These are phyloP conservation scores for Diachrysia chrysitis DNA, from an alignment of 2,888 invertebrate species.

Conservation along the genomic window DNA sequence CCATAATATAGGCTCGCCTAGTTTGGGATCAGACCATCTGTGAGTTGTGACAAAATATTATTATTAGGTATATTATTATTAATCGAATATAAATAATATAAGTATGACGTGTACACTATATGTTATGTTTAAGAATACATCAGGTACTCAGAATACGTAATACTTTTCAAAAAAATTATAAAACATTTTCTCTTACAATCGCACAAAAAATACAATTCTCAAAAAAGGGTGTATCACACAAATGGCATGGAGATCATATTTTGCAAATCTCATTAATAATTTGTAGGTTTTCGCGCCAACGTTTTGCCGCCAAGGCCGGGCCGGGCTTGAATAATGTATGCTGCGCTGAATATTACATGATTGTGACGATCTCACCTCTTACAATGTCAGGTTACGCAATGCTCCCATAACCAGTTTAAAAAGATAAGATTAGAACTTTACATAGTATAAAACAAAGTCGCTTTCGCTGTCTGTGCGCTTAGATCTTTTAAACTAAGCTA, in stretches of 20 bases:
- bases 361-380: constrained; percentile 25
- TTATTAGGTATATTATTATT: too few relatives aligned
- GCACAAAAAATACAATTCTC: constrained; percentile 18
- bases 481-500: too few relatives aligned
- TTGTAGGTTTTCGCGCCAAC: constrained; percentile 50
- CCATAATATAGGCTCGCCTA: too few relatives aligned
- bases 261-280: constrained; percentile 54
- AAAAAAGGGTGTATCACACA: not conserved
- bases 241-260: constrained; percentile 43
- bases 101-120: too few relatives aligned
- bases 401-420: constrained; percentile 36
- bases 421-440: not conserved
- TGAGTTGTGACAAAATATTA: too few relatives aligned
- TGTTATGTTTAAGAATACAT: too few relatives aligned
- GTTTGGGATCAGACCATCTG: too few relatives aligned
- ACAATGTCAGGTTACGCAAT: constrained; percentile 31
- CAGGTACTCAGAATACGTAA: not conserved
- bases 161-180: not conserved
- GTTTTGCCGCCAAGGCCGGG: constrained; percentile 29
- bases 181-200: not conserved
- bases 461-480: too few relatives aligned
- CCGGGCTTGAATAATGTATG: constrained; percentile 55
- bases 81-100: too few relatives aligned
- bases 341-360: constrained; percentile 56
- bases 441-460: too few relatives aligned